Conservation (phyloP, 2,888 invertebrate genomes). For the Achlya flavicornis region DNA sequence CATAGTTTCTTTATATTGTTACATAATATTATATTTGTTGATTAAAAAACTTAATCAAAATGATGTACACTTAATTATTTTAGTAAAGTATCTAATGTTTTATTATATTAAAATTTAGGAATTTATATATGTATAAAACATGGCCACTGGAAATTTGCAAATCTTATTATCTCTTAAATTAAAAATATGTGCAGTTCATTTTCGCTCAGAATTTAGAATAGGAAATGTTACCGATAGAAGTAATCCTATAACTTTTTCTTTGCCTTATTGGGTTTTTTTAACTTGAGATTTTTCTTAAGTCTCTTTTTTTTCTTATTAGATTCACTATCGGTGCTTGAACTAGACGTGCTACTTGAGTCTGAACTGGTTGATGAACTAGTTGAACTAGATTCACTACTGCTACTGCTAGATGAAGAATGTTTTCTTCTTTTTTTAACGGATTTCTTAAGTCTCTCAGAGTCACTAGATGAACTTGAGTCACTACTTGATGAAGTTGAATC, state of each 20-base stretch:
- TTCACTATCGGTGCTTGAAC: constrained; percentile 68
- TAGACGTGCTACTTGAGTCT: constrained; percentile 53
- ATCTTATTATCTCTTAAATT: neutral
- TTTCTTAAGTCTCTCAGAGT: constrained; percentile 57
- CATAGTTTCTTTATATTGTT: too few species aligned
- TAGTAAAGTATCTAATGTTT: too few species aligned
- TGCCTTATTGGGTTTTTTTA: constrained; percentile 40
- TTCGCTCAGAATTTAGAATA: neutral
- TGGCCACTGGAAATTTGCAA: constrained; percentile 4
- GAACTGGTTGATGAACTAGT: constrained; percentile 62
- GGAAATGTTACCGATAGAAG: neutral
- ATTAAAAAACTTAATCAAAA: too few species aligned
- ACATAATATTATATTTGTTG: too few species aligned
- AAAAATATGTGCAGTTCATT: neutral
- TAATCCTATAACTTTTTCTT: constrained; percentile 49
- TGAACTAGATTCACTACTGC: constrained; percentile 52
- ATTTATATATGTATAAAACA: neutral
- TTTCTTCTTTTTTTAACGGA: constrained; percentile 52
- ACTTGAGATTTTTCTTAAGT: constrained; percentile 48
- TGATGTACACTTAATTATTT: too few species aligned
- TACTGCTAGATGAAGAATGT: constrained; percentile 63
- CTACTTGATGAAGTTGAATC: constrained; percentile 66
- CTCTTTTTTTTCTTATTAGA: constrained; percentile 48
- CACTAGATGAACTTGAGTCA: constrained; percentile 69
- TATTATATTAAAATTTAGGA: too few species aligned